phyloP scores from a whole-genome alignment of 1,140 invertebrate genomes.

The Bactericera cockerelli region DNA sequence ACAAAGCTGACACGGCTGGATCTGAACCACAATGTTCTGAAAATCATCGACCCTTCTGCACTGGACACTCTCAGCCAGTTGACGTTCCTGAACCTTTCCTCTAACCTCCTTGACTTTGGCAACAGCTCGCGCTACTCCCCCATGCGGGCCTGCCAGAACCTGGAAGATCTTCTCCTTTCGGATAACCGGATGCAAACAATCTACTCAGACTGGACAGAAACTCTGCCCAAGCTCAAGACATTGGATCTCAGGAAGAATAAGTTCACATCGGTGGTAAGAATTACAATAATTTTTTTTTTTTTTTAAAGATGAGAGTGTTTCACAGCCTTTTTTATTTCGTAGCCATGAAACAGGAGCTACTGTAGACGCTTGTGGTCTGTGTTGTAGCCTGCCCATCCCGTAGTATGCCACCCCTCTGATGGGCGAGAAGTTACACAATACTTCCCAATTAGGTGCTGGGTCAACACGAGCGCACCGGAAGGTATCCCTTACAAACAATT shows the following conservation, averaged over 20 bases:
- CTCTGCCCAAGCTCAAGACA: conserved; percentile 29
- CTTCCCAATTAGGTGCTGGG: no score
- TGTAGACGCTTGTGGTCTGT: no score
- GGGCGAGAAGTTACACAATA: no score
- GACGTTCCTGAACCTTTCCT: conserved; percentile 11
- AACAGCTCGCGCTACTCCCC: conserved; percentile 29
- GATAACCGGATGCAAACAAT: conserved; percentile 42
- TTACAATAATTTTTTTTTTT: no score
- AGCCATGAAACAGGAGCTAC: no score
- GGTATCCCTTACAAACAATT: no score
- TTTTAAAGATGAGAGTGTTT: no score
- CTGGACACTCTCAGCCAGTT: neutral
- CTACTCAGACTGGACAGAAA: conserved; percentile 40
- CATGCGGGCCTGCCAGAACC: conserved; percentile 32
- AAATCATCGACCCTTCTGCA: neutral
- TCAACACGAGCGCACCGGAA: no score
- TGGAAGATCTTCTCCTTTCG: conserved; percentile 39
- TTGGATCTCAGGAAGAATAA: conserved; percentile 43
- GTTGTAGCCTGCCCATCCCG: no score
- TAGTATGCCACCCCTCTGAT: no score
- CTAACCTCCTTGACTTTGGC: conserved; percentile 9
- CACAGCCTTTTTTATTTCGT: no score
- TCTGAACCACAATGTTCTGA: conserved; percentile 32
- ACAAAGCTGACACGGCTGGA: conserved; percentile 34
- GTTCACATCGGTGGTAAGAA: conserved; percentile 21